Base-by-base conservation (phyloP, 2,113 vertebrate species). In the Dendropsophus ebraccatus region DNA sequence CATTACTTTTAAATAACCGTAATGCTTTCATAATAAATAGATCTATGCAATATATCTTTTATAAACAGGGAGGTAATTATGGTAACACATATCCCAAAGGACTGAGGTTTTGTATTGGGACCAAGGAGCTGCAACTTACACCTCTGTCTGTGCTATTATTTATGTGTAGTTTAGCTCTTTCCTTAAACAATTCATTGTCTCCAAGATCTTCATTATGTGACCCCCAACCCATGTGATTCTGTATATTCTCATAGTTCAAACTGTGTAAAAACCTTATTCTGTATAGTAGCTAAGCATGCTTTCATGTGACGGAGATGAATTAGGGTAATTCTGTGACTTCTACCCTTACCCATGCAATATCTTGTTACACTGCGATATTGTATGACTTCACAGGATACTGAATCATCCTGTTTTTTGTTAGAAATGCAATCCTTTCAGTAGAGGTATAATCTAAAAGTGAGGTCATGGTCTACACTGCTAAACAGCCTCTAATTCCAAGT, bases 351-450 rank as follows among this genome's bases (percentile, higher is more conserved):
- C 54, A 25, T 80, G 56, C 37, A 30, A 17, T 47, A 81, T 81
- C 35, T 65, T 56, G 65, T 81, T 81, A 81, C 78, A 62, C 60
- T 81, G 78, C 65, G 78, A 81, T 62, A 81, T 81, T 81, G 37
- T 81, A 47, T 81, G 37, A 81, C 78, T 81, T 81, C 78, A 80
- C 54, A 56, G 56, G 78, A 81, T 65, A 65, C 56, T 81, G 37
- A 56, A 81, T 81, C 78, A 47, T 80, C 78, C 78, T 10, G 4
- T 23, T 13, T 58, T 9, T 14, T 81, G 45, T 41, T 65, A 58
- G 35, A n/a, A 81, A 37, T 62, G 78, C 14, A 37, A 62, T 65
- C 37, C 37, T 47, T 65, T 81, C 28, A 81, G 16, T 81, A 47
- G n/a, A 28, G 23, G 37, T 14, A 47, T 56, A 47, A 47, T 65